Base-by-base conservation (phyloP, 2,888 invertebrate genomes). In the Agrilus biguttatus region DNA sequence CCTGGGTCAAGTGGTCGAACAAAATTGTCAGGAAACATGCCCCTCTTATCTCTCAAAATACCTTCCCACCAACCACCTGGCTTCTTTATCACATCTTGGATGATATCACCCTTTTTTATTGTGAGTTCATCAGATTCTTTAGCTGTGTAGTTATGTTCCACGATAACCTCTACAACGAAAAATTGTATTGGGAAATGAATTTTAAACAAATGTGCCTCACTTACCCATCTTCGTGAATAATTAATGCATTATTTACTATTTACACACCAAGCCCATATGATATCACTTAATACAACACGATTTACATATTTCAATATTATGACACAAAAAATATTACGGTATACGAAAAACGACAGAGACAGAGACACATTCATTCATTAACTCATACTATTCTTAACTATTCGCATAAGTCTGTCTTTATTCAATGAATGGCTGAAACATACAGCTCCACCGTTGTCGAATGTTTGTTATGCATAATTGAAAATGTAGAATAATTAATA, bases 1-100 rank as follows among this genome's bases (percentile, higher is more conserved):
- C 45, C 44, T n/a, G 33, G 12, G 37, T 51, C 54, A 43, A 77
- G 60, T 50, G 83, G 68, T 53, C 80, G 77, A 14, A 92, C 92
- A 71, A 90, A 92, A 67, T 90, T 92, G 63, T 92, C 91, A 3
- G 92, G 92, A 68, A 93, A 93, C 77, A 92, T 80, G 55, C 92
- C 92, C 47, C 77, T 77, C 57, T 80, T 78, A 45, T 88, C 87
- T 53, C 74, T 71, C 42, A 91, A 68, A 46, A 81, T 81, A n/a
- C 92, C 92, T 63, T 86, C 80, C 85, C 86, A 90, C 91, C 93
- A 93, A 47, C 91, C 91, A 43, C 85, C 88, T 23, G 80, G 73
- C 56, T 82, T 75, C 53, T 78, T 74, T 56, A 79, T 76, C 41
- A 91, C 86, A 59, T 85, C 83, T 50, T 78, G 78, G 55, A 92